phyloP scores from a whole-genome alignment of 2,113 vertebrate species.

The Rhinopithecus roxellana region DNA sequence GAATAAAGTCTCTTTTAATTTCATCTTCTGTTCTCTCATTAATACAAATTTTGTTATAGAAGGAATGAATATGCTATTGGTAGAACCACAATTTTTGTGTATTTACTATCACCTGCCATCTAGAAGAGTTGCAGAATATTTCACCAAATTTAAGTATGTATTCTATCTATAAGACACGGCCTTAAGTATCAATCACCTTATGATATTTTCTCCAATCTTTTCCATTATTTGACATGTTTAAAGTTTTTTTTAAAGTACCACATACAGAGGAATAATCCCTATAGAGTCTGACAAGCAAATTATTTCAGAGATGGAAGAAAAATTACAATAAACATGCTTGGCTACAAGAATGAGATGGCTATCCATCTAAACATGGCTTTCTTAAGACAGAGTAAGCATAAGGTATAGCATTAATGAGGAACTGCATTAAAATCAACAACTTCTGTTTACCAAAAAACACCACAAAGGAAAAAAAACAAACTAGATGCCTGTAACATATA shows the following conservation, averaged over 20 bases:
- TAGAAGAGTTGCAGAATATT: not conserved
- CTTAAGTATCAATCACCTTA: not conserved
- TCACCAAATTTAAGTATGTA: not conserved
- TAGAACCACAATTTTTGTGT: not conserved
- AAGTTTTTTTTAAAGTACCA: not conserved
- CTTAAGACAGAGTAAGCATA: not conserved
- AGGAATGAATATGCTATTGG: not conserved
- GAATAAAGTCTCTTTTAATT: not conserved
- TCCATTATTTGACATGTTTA: not conserved
- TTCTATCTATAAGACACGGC: not conserved
- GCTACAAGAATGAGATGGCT: not conserved
- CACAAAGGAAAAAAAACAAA: not conserved
- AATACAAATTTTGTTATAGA: not conserved
- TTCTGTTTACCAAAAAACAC: not conserved
- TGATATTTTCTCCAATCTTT: not conserved
- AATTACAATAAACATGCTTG: not conserved
- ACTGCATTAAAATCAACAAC: constrained; percentile 35
- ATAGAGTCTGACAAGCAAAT: constrained; percentile 10
- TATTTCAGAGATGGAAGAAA: not conserved
- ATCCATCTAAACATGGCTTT: not conserved
- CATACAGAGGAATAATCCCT: not conserved
- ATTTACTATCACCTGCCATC: not conserved
- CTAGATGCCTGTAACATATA: not conserved
- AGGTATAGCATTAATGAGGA: constrained; percentile 1
- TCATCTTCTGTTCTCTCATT: not conserved